Evolutionary conservation across 2,113 vertebrate genomes (phyloP).

Genomic region (Sinocyclocheilus anophthalmus): DNA sequence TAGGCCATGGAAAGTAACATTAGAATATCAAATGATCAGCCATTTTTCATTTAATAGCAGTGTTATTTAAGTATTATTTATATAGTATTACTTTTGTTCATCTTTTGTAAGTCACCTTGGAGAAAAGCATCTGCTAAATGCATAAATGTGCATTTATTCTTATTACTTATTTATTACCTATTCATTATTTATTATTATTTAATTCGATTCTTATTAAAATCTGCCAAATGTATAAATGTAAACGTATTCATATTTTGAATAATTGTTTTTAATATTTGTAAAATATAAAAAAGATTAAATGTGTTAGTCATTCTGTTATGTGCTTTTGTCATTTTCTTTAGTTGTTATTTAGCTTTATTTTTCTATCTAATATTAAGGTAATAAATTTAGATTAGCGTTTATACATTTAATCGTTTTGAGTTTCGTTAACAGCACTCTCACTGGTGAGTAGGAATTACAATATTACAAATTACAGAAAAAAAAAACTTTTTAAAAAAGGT

Average conservation of each 20-base stretch:
- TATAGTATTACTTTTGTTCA: neutral
- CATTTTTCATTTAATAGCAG: neutral
- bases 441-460: neutral
- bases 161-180: no score
- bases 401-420: neutral
- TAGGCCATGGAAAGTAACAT: neutral
- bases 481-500: neutral
- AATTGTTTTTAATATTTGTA: no score
- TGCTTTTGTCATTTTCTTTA: neutral
- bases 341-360: neutral
- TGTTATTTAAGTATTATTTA: neutral
- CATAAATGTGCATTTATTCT: neutral
- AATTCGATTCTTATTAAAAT: no score
- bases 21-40: slow-evolving; percentile 60
- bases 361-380: no score
- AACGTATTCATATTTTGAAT: neutral
- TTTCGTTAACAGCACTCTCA: neutral
- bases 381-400: neutral
- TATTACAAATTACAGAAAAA: slow-evolving; percentile 1
- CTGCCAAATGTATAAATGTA: no score
- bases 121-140: neutral
- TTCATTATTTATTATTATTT: no score
- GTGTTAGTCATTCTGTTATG: neutral
- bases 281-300: no score
- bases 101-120: neutral